Evolutionary conservation across 53 echinoderm and acorn worm species (phyloP).

Genomic region (Luidia sarsii): DNA sequence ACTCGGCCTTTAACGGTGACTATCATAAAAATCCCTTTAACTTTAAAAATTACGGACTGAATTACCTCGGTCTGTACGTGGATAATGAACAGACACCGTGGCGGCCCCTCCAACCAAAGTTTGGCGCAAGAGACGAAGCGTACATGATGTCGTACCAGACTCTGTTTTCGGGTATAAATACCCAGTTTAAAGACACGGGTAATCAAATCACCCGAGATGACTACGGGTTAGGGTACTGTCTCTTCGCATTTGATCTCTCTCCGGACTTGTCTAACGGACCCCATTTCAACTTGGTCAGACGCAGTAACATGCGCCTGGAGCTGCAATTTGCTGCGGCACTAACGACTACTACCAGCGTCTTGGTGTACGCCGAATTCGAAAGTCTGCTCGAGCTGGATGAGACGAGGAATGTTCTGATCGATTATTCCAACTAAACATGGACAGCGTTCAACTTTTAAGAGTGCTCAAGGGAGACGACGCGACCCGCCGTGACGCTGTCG

Average conservation of each 20-base stretch:
- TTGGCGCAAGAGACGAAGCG: not conserved
- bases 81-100: slow-evolving; percentile 35
- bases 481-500: not conserved
- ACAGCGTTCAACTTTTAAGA: too few relatives aligned
- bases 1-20: slow-evolving; percentile 8
- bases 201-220: slow-evolving; percentile 60
- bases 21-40: slow-evolving; percentile 67
- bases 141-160: slow-evolving; percentile 66
- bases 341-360: slow-evolving; percentile 36
- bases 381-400: slow-evolving; percentile 39
- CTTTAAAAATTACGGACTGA: slow-evolving; percentile 56
- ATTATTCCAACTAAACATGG: too few relatives aligned
- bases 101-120: slow-evolving; percentile 59
- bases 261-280: slow-evolving; percentile 58
- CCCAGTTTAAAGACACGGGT: slow-evolving; percentile 53
- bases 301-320: slow-evolving; percentile 66
- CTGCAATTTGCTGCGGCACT: slow-evolving; percentile 57
- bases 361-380: slow-evolving; percentile 39
- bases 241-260: slow-evolving; percentile 64
- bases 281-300: slow-evolving; percentile 56
- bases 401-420: slow-evolving; percentile 15
- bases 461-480: not conserved
- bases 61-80: slow-evolving; percentile 61
- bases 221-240: slow-evolving; percentile 59
- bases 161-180: slow-evolving; percentile 57